Percentiles rank a stretch among this genome's conserved stretches.
Evolutionary conservation across 1,140 invertebrate genomes (phyloP).

Genomic region (Bombus fervidus): DNA sequence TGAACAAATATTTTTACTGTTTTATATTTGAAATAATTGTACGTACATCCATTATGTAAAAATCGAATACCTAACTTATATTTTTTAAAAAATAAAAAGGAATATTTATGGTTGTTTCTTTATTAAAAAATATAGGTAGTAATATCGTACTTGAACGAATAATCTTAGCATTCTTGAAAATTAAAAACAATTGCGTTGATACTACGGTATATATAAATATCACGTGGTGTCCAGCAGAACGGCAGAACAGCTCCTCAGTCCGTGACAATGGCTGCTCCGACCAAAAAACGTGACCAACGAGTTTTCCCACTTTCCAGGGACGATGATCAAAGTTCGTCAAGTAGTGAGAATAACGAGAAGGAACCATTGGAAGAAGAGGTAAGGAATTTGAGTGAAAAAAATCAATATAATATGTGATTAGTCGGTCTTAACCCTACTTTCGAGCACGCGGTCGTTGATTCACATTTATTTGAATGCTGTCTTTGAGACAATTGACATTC

Average conservation of each 20-base stretch:
- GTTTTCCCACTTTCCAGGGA: constrained; percentile 60
- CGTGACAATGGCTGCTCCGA: constrained; percentile 71
- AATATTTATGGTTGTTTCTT: neutral
- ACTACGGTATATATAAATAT: neutral
- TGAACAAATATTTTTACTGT: neutral
- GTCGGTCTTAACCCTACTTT: constrained; percentile 41
- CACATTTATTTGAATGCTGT: neutral
- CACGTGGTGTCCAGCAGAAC: constrained; percentile 1
- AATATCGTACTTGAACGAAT: neutral
- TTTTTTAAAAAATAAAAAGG: neutral
- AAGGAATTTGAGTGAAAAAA: neutral
- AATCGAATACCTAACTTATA: neutral
- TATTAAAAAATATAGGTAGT: neutral
- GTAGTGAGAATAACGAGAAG: constrained; percentile 61
- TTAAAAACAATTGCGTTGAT: neutral
- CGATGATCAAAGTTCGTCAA: constrained; percentile 53
- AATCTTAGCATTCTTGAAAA: neutral
- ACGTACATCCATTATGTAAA: neutral
- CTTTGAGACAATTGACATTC: neutral
- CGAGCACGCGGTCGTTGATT: constrained; percentile 40
- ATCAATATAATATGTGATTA: neutral
- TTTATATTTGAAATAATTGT: neutral
- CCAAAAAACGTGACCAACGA: constrained; percentile 73
- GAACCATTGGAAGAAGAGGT: constrained; percentile 57
- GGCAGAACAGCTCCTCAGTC: neutral